phyloP scores from a whole-genome alignment of 2,797 vertebrate genomes.

The Staurois parvus region DNA sequence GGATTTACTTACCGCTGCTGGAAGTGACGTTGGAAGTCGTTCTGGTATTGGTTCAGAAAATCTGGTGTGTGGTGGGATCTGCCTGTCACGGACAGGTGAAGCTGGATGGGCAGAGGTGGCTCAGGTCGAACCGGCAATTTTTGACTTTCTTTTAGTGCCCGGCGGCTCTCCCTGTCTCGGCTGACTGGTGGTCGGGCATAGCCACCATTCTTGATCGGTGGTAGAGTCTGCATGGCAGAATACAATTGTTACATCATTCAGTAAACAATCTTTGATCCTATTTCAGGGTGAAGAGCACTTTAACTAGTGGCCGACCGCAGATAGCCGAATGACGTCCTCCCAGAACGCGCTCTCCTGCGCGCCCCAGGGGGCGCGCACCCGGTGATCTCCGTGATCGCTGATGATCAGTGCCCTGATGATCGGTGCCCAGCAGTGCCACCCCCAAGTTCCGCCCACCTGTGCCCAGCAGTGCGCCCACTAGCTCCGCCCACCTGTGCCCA shows the following conservation, averaged over 20 bases:
- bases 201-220: conserved; percentile 78
- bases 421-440: too few species aligned
- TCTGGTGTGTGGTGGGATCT: conserved; percentile 78
- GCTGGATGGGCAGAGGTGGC: conserved; percentile 76
- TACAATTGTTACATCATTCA: background rate
- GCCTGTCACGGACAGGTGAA: conserved; percentile 85
- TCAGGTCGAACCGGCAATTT: conserved; percentile 71
- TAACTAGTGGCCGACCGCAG: too few species aligned
- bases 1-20: conserved; percentile 69
- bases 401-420: too few species aligned
- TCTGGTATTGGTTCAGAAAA: conserved; percentile 77
- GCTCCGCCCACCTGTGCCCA: too few species aligned
- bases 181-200: conserved; percentile 60
- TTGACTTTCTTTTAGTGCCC: conserved; percentile 62
- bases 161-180: conserved; percentile 66
- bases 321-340: too few species aligned
- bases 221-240: conserved; percentile 80
- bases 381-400: too few species aligned
- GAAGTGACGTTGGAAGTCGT: conserved; percentile 75
- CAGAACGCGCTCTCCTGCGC: too few species aligned
- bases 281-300: too few species aligned
- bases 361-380: too few species aligned
- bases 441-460: too few species aligned
- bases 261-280: background rate
- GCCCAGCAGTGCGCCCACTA: too few species aligned